Conservation (phyloP, 1,140 invertebrate species). For the Drosophila jambulina region DNA sequence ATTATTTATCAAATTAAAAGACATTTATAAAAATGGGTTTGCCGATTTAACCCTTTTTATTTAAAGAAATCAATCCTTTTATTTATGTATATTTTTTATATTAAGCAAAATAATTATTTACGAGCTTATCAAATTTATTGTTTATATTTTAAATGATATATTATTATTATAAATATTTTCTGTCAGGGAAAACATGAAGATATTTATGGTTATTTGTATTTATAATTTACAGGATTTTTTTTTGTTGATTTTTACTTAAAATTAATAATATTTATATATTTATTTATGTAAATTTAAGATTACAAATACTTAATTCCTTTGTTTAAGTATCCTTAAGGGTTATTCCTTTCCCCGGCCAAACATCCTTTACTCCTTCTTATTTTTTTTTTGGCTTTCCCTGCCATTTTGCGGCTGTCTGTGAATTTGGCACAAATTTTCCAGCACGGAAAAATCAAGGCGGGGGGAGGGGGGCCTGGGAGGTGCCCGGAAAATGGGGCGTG, state of each 20-base stretch:
- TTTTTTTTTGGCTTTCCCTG: neutral
- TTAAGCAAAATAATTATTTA: no score
- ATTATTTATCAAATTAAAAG: no score
- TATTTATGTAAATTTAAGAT: neutral
- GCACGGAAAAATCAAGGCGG: neutral
- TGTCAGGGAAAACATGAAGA: no score
- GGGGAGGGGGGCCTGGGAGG: no score
- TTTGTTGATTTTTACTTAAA: neutral
- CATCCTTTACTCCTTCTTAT: conserved; percentile 11
- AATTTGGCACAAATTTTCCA: conserved; percentile 56
- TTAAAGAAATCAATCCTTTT: no score
- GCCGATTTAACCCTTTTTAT: no score
- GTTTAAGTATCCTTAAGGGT: neutral
- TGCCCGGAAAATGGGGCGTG: conserved; percentile 3
- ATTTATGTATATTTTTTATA: no score
- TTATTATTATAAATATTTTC: no score
- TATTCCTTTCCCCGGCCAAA: neutral
- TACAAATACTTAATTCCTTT: neutral
- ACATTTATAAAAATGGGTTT: neutral
- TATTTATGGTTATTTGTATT: no score
- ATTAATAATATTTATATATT: neutral
- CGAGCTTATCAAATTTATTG: no score
- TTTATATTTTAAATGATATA: no score
- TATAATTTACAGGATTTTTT: neutral
- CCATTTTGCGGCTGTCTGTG: conserved; percentile 41